A percentile compares a stretch with the other conserved stretches of the same genome.
These are phyloP conservation scores for Tragelaphus eurycerus DNA, from an alignment of 2,797 vertebrate species.

Conservation along the genomic window DNA sequence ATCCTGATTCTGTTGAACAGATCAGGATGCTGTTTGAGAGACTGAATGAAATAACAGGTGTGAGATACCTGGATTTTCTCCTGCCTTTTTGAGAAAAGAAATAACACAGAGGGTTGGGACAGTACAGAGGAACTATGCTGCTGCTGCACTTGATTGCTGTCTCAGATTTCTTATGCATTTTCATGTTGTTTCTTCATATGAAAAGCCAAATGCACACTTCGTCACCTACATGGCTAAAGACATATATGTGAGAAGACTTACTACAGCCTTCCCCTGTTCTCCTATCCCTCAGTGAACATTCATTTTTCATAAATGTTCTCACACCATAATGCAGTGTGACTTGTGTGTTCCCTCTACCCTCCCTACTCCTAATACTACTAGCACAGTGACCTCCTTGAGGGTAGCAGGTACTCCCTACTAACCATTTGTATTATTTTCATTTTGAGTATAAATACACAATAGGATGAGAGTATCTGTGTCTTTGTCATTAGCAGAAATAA, in stretches of 20 bases:
- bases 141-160: background rate
- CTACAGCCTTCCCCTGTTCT: background rate
- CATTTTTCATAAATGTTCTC: background rate
- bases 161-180: background rate
- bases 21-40: background rate
- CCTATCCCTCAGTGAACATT: background rate
- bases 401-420: background rate
- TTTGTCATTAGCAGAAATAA: conserved; percentile 1
- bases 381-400: background rate
- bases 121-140: background rate
- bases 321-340: background rate
- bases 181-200: background rate
- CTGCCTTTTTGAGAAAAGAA: background rate
- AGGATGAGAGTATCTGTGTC: background rate
- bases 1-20: background rate
- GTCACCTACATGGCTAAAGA: background rate
- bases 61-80: background rate
- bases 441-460: background rate
- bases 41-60: background rate
- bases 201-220: background rate
- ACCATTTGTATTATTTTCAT: background rate
- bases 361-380: background rate
- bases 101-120: background rate
- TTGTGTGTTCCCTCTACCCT: background rate
- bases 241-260: background rate